Evolutionary conservation across 2,888 invertebrate species (phyloP).

Genomic region (Zele albiditarsus): DNA sequence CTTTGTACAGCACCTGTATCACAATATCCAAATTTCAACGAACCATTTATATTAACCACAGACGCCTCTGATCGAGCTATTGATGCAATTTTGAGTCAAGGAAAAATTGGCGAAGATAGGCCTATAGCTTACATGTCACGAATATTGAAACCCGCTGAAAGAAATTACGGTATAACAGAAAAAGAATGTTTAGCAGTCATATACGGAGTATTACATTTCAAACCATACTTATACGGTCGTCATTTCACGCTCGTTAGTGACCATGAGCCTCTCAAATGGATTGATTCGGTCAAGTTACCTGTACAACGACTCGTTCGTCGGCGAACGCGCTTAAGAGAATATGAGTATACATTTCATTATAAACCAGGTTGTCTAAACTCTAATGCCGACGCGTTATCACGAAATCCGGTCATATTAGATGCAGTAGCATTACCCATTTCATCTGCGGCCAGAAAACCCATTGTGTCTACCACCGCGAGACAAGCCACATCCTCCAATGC

Average conservation of each 20-base stretch:
- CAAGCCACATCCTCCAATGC: background rate
- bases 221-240: conserved; percentile 36
- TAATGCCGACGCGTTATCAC: too few relatives aligned
- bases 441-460: background rate
- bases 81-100: conserved; percentile 39
- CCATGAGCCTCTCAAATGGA: conserved; percentile 40
- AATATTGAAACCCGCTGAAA: conserved; percentile 15
- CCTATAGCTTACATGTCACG: conserved; percentile 38
- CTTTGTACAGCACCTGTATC: conserved; percentile 43
- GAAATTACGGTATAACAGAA: conserved; percentile 40
- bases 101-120: conserved; percentile 32
- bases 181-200: conserved; percentile 41
- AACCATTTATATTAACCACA: conserved; percentile 43
- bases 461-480: background rate
- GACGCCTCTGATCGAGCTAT: conserved; percentile 41
- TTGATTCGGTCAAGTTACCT: conserved; percentile 34
- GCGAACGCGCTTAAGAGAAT: conserved; percentile 37
- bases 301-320: conserved; percentile 24
- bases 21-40: conserved; percentile 43
- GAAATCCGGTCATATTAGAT: conserved; percentile 14
- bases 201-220: conserved; percentile 35
- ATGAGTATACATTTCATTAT: conserved; percentile 33
- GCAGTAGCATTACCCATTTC: background rate
- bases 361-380: conserved; percentile 35
- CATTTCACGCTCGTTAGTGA: conserved; percentile 38